These are phyloP conservation scores for Hypotaenidia philippensis DNA, from an alignment of 2,797 vertebrate genomes.

Conservation along the genomic window DNA sequence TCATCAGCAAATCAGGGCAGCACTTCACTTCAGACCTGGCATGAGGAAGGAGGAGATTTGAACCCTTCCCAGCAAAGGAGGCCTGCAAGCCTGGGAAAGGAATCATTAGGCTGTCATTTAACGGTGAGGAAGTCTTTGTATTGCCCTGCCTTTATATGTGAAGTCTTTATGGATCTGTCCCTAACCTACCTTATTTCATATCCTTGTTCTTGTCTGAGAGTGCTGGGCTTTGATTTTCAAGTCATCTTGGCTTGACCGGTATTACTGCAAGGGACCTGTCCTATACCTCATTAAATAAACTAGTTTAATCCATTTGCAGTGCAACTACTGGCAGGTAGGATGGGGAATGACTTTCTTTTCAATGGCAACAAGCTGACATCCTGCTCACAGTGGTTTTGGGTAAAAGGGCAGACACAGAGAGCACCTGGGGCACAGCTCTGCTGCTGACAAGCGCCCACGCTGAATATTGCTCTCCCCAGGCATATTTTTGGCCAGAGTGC, in stretches of 20 bases:
- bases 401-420: background rate
- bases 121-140: background rate
- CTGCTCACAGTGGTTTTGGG: background rate
- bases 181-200: background rate
- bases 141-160: background rate
- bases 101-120: background rate
- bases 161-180: background rate
- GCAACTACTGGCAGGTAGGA: background rate
- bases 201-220: background rate
- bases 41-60: background rate
- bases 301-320: background rate
- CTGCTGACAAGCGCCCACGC: background rate
- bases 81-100: background rate
- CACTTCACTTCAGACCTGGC: background rate
- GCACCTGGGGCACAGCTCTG: fast-evolving
- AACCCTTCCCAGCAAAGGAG: background rate
- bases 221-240: background rate
- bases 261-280: background rate
- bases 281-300: background rate
- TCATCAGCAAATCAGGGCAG: background rate
- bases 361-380: background rate
- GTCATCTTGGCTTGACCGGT: background rate
- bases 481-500: background rate
- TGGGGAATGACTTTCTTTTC: background rate
- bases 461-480: background rate